Conservation (phyloP, 2,888 invertebrate genomes). For the Syrphus vitripennis region DNA sequence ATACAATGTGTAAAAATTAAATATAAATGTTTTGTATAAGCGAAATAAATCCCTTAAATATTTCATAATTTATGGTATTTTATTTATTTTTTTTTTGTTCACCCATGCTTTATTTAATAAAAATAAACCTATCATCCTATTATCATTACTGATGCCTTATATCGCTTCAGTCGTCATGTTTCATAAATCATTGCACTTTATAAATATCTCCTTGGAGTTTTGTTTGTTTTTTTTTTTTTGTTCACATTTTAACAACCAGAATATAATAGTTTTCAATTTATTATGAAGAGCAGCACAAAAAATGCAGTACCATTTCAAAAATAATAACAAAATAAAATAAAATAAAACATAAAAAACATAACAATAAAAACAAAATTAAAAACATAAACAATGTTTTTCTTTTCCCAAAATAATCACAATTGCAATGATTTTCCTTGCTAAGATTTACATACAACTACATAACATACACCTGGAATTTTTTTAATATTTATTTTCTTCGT, state of each 20-base stretch:
- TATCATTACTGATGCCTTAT: neutral
- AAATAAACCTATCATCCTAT: constrained; percentile 15
- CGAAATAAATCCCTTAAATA: constrained; percentile 33
- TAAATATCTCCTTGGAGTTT: constrained; percentile 14
- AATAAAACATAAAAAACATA: constrained; percentile 18
- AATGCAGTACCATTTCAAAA: constrained; percentile 29
- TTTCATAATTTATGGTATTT: constrained; percentile 6
- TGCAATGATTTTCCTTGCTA: constrained; percentile 42
- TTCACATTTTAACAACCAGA: constrained; percentile 41
- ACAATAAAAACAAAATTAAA: neutral
- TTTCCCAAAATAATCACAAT: constrained; percentile 50
- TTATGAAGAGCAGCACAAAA: constrained; percentile 46
- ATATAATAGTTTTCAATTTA: constrained; percentile 32
- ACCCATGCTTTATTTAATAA: constrained; percentile 22
- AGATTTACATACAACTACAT: neutral
- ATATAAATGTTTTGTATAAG: constrained; percentile 19
- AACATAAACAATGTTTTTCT: neutral
- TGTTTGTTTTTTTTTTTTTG: constrained; percentile 24
- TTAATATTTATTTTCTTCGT: constrained; percentile 36
- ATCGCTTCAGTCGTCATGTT: constrained; percentile 24
- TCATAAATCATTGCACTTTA: constrained; percentile 9
- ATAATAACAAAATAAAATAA: constrained; percentile 28
- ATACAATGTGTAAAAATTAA: constrained; percentile 17
- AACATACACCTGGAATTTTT: neutral
- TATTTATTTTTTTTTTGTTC: constrained; percentile 9